These are phyloP conservation scores for Rhabditoides inermis DNA, from an alignment of 2,888 invertebrate species.

Conservation along the genomic window DNA sequence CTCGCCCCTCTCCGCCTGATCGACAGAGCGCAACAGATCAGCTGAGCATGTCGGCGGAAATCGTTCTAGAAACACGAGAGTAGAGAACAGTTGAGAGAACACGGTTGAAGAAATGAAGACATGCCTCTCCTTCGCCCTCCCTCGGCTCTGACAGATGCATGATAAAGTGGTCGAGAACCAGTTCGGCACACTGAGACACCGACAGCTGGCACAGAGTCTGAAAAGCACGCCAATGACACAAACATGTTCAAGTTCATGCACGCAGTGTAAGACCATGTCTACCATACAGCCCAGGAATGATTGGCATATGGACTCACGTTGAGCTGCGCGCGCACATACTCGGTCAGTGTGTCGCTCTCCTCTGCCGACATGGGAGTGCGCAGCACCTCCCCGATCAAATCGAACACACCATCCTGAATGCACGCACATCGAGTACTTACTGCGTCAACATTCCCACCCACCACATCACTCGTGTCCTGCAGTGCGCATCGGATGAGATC, in stretches of 20 bases:
- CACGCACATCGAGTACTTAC: no score
- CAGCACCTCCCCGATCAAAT: no score
- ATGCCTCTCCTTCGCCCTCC: slow-evolving; percentile 8
- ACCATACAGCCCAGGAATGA: background rate
- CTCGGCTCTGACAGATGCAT: slow-evolving; percentile 4
- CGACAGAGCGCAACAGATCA: background rate
- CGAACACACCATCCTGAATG: no score
- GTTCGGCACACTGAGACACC: slow-evolving; percentile 14
- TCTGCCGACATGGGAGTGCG: no score
- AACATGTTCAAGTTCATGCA: no score
- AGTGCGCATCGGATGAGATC: no score
- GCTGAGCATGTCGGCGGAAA: no score
- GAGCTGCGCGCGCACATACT: background rate
- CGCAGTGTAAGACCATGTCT: background rate
- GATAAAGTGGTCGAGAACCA: slow-evolving; percentile 24
- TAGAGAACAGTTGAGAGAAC: background rate
- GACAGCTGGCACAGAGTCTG: slow-evolving; percentile 14
- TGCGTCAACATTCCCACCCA: no score
- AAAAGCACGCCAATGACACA: background rate
- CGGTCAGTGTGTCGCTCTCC: no score
- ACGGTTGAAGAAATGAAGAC: slow-evolving; percentile 15
- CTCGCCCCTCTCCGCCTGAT: slow-evolving; percentile 4
- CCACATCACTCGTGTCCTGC: no score
- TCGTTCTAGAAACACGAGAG: no score
- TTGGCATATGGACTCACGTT: no score